Evolutionary conservation across 2,797 vertebrate genomes (phyloP), one percentile per base, ranked within the genome.

Genomic region (Typhlichthys subterraneus): DNA sequence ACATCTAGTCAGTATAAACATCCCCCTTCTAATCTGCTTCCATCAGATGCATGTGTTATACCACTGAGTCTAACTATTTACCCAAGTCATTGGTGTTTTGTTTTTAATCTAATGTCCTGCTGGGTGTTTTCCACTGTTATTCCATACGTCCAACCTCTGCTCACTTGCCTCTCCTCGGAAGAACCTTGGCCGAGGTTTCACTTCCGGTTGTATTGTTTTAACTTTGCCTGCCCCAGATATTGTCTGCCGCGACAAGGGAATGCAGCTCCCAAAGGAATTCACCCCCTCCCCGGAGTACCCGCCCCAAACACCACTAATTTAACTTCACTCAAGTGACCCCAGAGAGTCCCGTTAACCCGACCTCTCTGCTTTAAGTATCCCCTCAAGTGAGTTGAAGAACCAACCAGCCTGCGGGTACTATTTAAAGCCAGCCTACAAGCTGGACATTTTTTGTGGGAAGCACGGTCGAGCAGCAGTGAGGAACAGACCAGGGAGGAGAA

Each of bases 191-290:
- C 1, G 13, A 73, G 54, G 69, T 5, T 65, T 93, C 86, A 75
- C 84, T 90, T 92, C 88, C 89, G 85, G 81, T 87, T 87, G 73
- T 66, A 72, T 63, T 74, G 31, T 67, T 65, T 57, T 4, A 29
- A 60, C 68, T 72, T 73, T 73, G 63, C 64, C 84, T 68, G 75
- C 76, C 86, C 84, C 83, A 73, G 81, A 85, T 86, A 79, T 82
- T 77, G 82, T 59, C 74, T 65, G 67, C 71, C 77, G 70, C 80
- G 80, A 69, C 1, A 69, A 79, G 82, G 73, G 77, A 87, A 82
- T 80, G 72, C 81, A 75, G 76, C 79, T 77, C 87, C 69, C 63
- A 23, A 23, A 23, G 55, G 63, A 29, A 45, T 42, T 12, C 11
- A 38, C 57, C 58, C n/a, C 54, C 31, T 9, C 48, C 46, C 54